phyloP scores from a whole-genome alignment of 2,113 vertebrate genomes.

The Dicrurus megarhynchus region DNA sequence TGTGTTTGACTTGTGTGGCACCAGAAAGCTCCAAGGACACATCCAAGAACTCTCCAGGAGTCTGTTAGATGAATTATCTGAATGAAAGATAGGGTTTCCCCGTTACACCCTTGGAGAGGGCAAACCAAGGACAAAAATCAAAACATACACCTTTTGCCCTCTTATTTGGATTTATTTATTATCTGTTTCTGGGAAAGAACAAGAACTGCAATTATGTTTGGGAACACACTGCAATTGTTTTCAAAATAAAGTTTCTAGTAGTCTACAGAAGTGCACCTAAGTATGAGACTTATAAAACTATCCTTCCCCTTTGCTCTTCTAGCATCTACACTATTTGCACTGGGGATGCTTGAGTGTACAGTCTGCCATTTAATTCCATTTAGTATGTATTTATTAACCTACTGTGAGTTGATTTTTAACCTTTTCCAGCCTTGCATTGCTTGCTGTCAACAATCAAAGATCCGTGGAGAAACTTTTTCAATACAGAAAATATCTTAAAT shows the following conservation, averaged over 20 bases:
- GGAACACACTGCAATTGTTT: fast-evolving
- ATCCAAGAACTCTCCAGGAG: fast-evolving
- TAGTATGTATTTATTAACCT: fast-evolving
- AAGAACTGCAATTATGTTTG: fast-evolving
- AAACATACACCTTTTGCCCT: not conserved
- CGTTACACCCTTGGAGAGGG: not conserved
- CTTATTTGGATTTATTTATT: not conserved
- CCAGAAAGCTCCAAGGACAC: not conserved
- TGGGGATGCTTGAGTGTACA: fast-evolving
- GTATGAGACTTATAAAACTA: fast-evolving
- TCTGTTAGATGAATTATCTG: not conserved
- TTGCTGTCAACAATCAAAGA: not conserved
- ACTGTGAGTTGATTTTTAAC: fast-evolving
- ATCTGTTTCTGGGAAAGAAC: not conserved
- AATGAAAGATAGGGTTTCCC: fast-evolving
- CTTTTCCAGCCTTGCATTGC: not conserved
- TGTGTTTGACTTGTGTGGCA: not conserved
- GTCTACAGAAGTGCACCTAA: fast-evolving
- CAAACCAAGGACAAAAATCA: not conserved
- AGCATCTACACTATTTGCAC: not conserved
- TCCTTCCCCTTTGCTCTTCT: fast-evolving
- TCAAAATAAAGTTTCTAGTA: not conserved
- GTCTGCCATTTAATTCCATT: fast-evolving
- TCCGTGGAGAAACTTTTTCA: fast-evolving
- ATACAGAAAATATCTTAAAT: fast-evolving